phyloP scores from a whole-genome alignment of 2,113 vertebrate genomes.

The Corythornis madagascariensis region DNA sequence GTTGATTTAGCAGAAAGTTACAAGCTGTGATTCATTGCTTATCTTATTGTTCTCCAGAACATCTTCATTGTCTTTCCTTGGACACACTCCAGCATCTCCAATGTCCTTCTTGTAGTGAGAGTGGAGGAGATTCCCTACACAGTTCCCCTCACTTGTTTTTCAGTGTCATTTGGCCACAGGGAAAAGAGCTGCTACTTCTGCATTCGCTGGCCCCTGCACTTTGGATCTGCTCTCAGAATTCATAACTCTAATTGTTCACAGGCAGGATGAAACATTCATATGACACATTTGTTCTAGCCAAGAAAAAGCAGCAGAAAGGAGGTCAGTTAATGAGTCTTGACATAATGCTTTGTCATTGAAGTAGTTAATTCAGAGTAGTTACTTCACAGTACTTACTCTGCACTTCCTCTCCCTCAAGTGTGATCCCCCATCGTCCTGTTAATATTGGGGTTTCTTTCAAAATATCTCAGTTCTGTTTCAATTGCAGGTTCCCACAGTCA shows the following conservation, averaged over 20 bases:
- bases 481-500: neutral
- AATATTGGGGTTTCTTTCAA: neutral
- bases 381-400: neutral
- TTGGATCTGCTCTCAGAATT: neutral
- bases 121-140: no score
- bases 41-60: neutral
- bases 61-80: neutral
- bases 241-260: neutral
- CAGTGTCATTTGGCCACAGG: neutral
- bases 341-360: neutral
- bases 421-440: neutral
- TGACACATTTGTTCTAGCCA: neutral
- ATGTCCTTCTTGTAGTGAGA: neutral
- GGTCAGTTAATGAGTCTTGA: neutral
- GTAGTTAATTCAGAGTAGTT: neutral
- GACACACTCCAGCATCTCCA: neutral
- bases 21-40: neutral
- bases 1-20: constrained; percentile 11
- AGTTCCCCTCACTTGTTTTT: neutral
- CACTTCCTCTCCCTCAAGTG: neutral
- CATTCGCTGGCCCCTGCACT: neutral
- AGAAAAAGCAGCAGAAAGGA: neutral
- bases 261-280: neutral
- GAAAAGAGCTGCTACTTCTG: neutral
- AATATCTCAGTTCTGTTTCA: neutral